A percentile compares a stretch with the other conserved stretches of the same genome.
phyloP scores from a whole-genome alignment of 2,113 vertebrate species.

The Protobothrops flavoviridis region DNA sequence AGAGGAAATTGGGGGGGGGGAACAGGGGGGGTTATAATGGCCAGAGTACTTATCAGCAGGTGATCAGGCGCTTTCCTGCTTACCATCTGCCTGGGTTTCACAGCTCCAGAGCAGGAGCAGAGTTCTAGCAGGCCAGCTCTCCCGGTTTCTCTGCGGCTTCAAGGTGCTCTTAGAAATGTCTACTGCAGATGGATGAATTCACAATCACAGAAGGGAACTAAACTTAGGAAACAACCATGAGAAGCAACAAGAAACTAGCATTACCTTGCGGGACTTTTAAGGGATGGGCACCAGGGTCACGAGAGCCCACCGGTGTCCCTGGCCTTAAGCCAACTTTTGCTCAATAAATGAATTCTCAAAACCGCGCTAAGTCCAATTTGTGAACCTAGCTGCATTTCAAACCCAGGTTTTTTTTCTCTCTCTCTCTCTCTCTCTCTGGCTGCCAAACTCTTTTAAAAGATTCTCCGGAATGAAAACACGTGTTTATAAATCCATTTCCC shows the following conservation, averaged over 20 bases:
- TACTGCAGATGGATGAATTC: neutral
- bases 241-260: neutral
- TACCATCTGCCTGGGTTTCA: neutral
- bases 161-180: neutral
- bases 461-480: slow-evolving; percentile 53
- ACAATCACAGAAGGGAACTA: neutral
- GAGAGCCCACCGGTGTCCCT: neutral
- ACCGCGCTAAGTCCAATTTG: neutral
- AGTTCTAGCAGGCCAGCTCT: neutral
- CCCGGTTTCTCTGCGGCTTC: neutral
- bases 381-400: neutral
- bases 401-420: too few relatives aligned
- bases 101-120: neutral
- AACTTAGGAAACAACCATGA: neutral
- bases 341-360: neutral
- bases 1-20: too few relatives aligned
- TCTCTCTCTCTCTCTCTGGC: neutral
- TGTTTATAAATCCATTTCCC: slow-evolving; percentile 73
- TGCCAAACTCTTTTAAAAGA: neutral
- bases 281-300: neutral
- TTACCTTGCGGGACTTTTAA: neutral
- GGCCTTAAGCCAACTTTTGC: neutral
- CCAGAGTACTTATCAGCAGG: neutral
- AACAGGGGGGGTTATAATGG: neutral
- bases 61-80: neutral